These are phyloP conservation scores for Drosophila eugracilis DNA, from an alignment of 1,140 invertebrate species.

Conservation along the genomic window DNA sequence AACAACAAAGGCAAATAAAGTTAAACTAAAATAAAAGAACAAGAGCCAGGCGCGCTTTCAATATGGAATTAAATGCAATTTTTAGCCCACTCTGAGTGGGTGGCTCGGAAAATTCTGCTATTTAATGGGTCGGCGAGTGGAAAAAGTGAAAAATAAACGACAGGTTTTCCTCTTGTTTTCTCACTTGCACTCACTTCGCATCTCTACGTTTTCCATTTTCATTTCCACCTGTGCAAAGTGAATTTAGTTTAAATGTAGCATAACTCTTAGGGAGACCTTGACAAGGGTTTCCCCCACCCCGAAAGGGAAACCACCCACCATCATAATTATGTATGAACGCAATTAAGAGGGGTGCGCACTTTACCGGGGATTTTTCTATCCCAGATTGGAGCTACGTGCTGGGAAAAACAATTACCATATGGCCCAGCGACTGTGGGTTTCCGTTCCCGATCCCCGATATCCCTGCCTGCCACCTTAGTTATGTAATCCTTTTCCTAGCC, in stretches of 20 bases:
- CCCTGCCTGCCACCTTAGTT: slow-evolving; percentile 14
- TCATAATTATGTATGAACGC: slow-evolving; percentile 62
- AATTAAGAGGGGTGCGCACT: slow-evolving; percentile 32
- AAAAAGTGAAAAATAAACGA: slow-evolving; percentile 72
- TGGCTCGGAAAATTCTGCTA: slow-evolving; percentile 25
- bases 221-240: slow-evolving; percentile 27
- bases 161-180: slow-evolving; percentile 7
- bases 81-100: slow-evolving; percentile 28
- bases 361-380: background rate
- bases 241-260: slow-evolving; percentile 63
- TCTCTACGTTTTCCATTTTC: background rate
- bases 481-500: slow-evolving; percentile 69
- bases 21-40: slow-evolving; percentile 4
- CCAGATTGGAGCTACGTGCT: background rate
- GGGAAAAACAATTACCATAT: slow-evolving; percentile 72
- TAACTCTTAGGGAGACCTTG: slow-evolving; percentile 55
- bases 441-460: slow-evolving; percentile 4
- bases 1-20: slow-evolving; percentile 21
- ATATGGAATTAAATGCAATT: slow-evolving; percentile 64
- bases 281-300: slow-evolving; percentile 13
- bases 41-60: slow-evolving; percentile 28
- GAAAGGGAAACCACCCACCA: background rate
- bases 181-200: slow-evolving; percentile 20
- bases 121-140: slow-evolving; percentile 72
- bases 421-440: too few species aligned